Conservation (phyloP, 2,113 vertebrate genomes). For the Pituophis catenifer region DNA sequence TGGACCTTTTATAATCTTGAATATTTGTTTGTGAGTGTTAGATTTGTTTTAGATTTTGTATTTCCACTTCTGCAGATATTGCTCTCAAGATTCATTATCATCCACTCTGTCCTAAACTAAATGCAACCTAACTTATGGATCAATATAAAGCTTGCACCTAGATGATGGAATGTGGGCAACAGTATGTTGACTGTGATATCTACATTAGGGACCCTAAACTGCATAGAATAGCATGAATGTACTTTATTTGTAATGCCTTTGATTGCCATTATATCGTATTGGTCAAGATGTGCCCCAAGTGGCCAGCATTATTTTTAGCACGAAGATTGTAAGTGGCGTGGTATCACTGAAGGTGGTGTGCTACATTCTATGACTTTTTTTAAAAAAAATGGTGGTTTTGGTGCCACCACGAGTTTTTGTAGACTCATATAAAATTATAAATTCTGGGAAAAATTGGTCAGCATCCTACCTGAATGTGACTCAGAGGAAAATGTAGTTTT, state of each 20-base stretch:
- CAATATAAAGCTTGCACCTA: neutral
- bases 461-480: neutral
- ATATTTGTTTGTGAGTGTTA: neutral
- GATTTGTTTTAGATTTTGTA: neutral
- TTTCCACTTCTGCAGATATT: neutral
- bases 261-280: neutral
- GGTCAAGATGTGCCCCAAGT: neutral
- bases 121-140: neutral
- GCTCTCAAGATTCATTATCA: neutral
- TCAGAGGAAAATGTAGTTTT: neutral
- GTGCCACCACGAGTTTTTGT: neutral
- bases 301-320: neutral
- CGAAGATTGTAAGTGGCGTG: neutral
- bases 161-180: neutral
- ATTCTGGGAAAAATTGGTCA: neutral
- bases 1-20: neutral
- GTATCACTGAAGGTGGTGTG: neutral
- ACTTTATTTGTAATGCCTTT: neutral
- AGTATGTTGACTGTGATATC: neutral
- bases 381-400: neutral
- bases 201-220: neutral
- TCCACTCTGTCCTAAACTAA: neutral
- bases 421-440: neutral
- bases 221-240: neutral
- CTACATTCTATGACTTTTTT: neutral